These are phyloP conservation scores for Pammene fasciana DNA, from an alignment of 2,888 invertebrate species.

Conservation along the genomic window DNA sequence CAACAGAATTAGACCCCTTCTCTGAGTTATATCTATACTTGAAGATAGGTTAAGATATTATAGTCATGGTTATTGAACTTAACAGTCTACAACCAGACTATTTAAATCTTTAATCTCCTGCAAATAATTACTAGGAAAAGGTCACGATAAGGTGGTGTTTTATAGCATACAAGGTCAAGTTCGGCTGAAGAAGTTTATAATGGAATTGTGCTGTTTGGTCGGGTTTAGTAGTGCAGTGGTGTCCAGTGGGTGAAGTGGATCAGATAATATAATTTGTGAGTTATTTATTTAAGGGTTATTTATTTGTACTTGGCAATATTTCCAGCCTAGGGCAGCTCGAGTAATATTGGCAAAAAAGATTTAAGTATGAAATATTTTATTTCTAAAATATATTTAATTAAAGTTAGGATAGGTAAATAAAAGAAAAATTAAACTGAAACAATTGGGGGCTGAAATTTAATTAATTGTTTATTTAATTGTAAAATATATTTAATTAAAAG, in stretches of 20 bases:
- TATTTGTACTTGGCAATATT: not conserved
- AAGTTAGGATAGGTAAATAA: no score
- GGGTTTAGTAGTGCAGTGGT: constrained; percentile 23
- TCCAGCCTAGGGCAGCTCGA: not conserved
- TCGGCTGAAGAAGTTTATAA: constrained; percentile 24
- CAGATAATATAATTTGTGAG: constrained; percentile 31
- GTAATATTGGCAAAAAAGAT: not conserved
- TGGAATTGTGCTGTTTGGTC: constrained; percentile 11
- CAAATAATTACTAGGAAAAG: not conserved
- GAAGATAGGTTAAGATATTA: not conserved
- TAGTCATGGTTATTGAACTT: not conserved
- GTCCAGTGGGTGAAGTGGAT: constrained; percentile 18
- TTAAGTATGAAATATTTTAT: no score
- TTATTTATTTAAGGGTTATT: not conserved
- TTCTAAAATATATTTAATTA: no score
- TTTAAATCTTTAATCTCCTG: not conserved
- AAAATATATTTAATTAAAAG: no score
- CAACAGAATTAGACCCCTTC: not conserved
- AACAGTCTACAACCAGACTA: not conserved
- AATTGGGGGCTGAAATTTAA: no score
- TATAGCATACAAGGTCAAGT: constrained; percentile 23
- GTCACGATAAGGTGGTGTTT: not conserved
- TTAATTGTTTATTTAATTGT: no score
- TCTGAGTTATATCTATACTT: not conserved
- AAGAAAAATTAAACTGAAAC: no score